Evolutionary conservation across 2,888 invertebrate species (phyloP), one percentile per base, ranked within the genome.

Genomic region (Phalangium opilio): DNA sequence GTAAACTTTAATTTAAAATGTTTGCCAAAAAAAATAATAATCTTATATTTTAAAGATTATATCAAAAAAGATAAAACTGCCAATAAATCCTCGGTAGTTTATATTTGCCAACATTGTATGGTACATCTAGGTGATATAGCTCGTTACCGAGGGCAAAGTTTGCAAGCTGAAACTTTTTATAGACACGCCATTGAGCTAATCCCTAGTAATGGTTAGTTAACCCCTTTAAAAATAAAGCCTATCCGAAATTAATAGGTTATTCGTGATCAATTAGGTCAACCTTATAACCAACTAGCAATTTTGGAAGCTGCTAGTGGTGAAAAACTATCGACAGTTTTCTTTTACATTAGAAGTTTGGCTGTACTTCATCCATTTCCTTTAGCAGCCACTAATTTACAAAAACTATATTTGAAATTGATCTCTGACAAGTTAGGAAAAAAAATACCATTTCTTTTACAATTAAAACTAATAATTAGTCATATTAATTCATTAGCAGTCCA

Each of bases 71-170:
- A 50, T 41, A 50, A 49, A 20, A 44, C 52, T n/a, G 44, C 49
- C 10, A 49, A 49, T 7, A 48, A 53, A 42, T 50, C 53, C 33
- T 51, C 50, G 35, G 47, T 52, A 40, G 74, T 82, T 50, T 87
- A 86, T 67, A 80, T 85, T 59, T 83, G 83, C 64, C 86, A 87
- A 63, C 83, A 87, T 67, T 86, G 86, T 65, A 73, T 87, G 49
- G 83, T 87, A 47, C 89, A 87, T 64, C 73, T 87, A 48, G 89
- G 89, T 0, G 87, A 86, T 63, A 74, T 86, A 54, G 83, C 86
- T 19, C 75, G 87, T 8, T 89, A 89, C 63, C 71, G 83, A 52
- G 81, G 81, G 60, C 81, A 83, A 65, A 75, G 79, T 54, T 75
- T 78, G 43, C 81, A 83, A 62, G 85, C 86, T 0, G 83, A 85